Percentiles rank a stretch among this genome's conserved stretches.
phyloP scores from a whole-genome alignment of 2,888 invertebrate genomes.

The Alentia gelatinosa region DNA sequence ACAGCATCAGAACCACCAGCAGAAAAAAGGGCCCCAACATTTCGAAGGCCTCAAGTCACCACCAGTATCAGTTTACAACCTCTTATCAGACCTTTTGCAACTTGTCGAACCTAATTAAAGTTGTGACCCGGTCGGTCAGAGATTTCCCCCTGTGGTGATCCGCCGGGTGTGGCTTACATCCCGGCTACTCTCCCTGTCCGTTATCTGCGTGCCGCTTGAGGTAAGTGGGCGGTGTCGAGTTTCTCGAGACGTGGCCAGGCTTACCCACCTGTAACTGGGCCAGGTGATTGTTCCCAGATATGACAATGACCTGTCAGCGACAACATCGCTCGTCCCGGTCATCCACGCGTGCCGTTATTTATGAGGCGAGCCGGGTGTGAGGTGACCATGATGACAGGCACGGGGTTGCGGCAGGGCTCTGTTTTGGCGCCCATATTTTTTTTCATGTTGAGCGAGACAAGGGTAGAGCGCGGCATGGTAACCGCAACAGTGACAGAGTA shows the following conservation, averaged over 20 bases:
- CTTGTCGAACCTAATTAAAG: slow-evolving; percentile 43
- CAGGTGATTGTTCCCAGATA: neutral
- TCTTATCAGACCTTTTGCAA: slow-evolving; percentile 28
- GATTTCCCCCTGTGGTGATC: slow-evolving; percentile 19
- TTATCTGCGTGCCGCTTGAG: neutral
- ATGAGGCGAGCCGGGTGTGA: neutral
- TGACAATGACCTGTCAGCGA: neutral
- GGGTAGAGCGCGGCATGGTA: neutral
- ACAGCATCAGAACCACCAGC: no score
- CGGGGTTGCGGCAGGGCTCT: neutral
- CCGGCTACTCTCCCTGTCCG: neutral
- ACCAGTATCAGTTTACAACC: neutral
- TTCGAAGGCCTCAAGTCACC: neutral
- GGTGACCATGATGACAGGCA: neutral
- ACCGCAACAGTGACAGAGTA: neutral
- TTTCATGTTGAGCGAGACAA: neutral
- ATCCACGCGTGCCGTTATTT: neutral
- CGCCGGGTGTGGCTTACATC: slow-evolving; percentile 3
- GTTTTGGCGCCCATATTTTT: neutral
- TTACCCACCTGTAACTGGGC: neutral
- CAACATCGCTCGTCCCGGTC: neutral
- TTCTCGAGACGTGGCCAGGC: neutral
- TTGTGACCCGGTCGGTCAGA: neutral
- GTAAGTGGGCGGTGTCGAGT: slow-evolving; percentile 25
- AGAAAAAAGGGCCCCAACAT: no score